Conservation (phyloP, 2,113 vertebrate species). For the Aegithalos caudatus region DNA sequence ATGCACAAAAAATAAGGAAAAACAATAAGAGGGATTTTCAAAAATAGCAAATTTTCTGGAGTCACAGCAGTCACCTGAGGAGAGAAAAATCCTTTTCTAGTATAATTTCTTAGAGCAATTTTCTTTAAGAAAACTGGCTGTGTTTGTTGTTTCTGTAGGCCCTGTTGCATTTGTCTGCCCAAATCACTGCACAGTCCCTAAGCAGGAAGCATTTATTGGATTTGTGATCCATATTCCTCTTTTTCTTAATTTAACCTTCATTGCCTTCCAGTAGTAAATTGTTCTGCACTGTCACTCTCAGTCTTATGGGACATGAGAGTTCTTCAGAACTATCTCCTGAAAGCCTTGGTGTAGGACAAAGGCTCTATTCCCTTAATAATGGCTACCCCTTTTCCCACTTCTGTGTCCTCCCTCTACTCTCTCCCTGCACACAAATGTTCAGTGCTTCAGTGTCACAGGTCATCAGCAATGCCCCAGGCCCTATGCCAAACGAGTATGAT, state of each 20-base stretch:
- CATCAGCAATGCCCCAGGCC: not conserved
- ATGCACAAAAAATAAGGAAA: not conserved
- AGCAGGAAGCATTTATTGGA: not conserved
- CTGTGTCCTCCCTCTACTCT: fast-evolving
- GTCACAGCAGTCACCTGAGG: not conserved
- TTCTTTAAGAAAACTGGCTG: not conserved
- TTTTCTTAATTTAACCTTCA: not conserved
- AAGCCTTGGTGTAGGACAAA: not conserved
- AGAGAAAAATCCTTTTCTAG: not conserved
- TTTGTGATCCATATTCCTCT: not conserved
- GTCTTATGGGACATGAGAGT: fast-evolving
- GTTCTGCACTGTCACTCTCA: not conserved
- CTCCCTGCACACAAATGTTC: not conserved
- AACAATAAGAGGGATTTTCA: not conserved
- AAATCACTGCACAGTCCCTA: not conserved
- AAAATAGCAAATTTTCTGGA: not conserved
- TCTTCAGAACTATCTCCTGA: not conserved
- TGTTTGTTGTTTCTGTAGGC: not conserved
- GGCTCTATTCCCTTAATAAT: not conserved
- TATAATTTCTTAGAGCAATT: not conserved
- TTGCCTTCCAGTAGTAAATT: not conserved
- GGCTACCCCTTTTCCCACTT: not conserved
- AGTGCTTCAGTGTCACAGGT: not conserved
- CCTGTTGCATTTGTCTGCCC: not conserved
- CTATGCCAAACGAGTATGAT: not conserved